Conservation (phyloP, 2,797 vertebrate species). For the Sciurus vulgaris region DNA sequence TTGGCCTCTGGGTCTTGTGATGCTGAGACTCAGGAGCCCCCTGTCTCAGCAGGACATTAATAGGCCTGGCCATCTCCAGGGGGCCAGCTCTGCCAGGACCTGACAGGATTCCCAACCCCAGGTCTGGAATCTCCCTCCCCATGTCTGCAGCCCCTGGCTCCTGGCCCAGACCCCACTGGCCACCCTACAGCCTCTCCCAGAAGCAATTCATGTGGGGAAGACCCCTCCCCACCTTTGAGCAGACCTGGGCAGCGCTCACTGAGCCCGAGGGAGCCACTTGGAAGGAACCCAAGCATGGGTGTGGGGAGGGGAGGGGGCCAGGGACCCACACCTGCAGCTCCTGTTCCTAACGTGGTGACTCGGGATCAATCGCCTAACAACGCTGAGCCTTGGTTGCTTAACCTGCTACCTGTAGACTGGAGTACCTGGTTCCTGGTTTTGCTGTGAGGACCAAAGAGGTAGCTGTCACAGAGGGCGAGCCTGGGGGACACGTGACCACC, state of each 20-base stretch:
- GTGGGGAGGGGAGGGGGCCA: not conserved
- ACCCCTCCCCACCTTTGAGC: not conserved
- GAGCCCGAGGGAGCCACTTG: not conserved
- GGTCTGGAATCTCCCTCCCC: not conserved
- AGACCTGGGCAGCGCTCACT: not conserved
- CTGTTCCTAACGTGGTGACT: not conserved
- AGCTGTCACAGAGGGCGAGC: not conserved
- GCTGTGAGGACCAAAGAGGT: not conserved
- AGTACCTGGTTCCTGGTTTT: not conserved
- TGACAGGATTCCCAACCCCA: not conserved
- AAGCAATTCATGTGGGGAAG: not conserved
- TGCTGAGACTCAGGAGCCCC: slow-evolving; percentile 86
- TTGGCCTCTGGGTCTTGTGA: slow-evolving; percentile 82
- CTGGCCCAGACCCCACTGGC: not conserved
- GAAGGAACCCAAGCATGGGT: not conserved
- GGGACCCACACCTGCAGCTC: not conserved
- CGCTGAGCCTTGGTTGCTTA: not conserved
- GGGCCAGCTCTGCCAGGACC: slow-evolving; percentile 32
- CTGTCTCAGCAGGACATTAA: slow-evolving; percentile 89
- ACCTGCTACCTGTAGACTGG: not conserved
- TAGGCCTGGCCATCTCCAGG: slow-evolving; percentile 81
- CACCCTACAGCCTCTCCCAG: not conserved
- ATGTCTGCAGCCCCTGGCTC: not conserved
- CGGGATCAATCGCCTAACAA: no score
- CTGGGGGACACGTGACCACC: not conserved